These are phyloP conservation scores for Drosophila mimetica DNA, from an alignment of 2,888 invertebrate species.

Conservation along the genomic window DNA sequence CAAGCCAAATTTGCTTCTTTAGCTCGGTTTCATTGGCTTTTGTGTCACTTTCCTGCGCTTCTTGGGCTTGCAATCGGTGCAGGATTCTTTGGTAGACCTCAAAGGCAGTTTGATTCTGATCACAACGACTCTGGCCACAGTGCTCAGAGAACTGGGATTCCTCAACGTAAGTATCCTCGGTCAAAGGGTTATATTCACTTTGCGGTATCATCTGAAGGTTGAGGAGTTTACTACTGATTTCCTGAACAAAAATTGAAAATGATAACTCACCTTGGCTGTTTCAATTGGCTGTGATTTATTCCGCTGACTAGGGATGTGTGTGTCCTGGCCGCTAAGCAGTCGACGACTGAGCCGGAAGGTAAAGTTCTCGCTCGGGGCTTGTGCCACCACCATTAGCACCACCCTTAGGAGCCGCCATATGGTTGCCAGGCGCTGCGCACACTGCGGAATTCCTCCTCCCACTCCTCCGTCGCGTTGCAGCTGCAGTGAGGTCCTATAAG, in stretches of 20 bases:
- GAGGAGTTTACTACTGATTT: neutral
- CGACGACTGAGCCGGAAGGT: constrained; percentile 64
- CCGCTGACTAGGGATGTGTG: constrained; percentile 51
- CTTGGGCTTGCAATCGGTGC: constrained; percentile 22
- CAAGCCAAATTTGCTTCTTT: constrained; percentile 59
- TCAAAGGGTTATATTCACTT: constrained; percentile 27
- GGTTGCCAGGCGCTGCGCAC: constrained; percentile 68
- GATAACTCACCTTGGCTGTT: constrained; percentile 8
- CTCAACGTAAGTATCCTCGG: constrained; percentile 6
- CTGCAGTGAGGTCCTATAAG: constrained; percentile 43
- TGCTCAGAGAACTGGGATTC: constrained; percentile 1
- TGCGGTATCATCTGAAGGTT: constrained; percentile 58
- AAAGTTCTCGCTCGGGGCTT: constrained; percentile 47
- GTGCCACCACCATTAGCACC: constrained; percentile 28
- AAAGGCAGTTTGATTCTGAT: constrained; percentile 49
- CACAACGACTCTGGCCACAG: constrained; percentile 59
- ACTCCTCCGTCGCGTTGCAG: constrained; percentile 59
- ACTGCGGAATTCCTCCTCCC: constrained; percentile 70
- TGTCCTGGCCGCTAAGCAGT: constrained; percentile 55
- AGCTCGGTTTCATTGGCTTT: constrained; percentile 11
- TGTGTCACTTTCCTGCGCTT: neutral
- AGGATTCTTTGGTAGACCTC: constrained; percentile 54
- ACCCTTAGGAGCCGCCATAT: constrained; percentile 62
- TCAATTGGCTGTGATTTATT: constrained; percentile 37
- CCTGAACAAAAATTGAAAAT: neutral